These are phyloP conservation scores for Bimastos eiseni DNA, from an alignment of 2,888 invertebrate genomes.

Conservation along the genomic window DNA sequence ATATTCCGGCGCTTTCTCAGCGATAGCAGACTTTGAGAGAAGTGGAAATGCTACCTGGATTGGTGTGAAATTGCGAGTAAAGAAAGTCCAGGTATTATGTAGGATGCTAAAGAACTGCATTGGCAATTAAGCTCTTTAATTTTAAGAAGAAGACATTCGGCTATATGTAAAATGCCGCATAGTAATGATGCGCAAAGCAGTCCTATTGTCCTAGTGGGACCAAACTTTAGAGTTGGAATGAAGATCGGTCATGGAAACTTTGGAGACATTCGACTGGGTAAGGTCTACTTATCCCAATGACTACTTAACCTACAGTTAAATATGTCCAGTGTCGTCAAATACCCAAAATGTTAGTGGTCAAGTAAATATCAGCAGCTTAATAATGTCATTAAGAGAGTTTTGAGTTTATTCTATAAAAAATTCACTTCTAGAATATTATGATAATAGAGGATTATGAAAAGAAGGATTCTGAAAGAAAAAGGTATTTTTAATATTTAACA, in stretches of 20 bases:
- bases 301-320: not conserved
- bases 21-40: not conserved
- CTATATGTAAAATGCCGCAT: not conserved
- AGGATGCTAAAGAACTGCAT: not conserved
- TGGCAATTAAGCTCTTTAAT: not conserved
- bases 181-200: not conserved
- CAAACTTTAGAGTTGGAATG: conserved; percentile 23
- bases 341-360: too few relatives aligned
- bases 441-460: too few relatives aligned
- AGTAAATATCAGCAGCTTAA: too few relatives aligned
- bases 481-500: too few relatives aligned
- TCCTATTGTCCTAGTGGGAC: not conserved
- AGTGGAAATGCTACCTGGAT: not conserved
- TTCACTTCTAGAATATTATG: too few relatives aligned
- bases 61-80: conserved; percentile 1
- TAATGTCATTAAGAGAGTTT: too few relatives aligned
- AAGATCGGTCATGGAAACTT: not conserved
- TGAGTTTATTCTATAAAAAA: too few relatives aligned
- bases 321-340: too few relatives aligned
- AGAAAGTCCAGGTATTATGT: not conserved
- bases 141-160: not conserved
- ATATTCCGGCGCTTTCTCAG: not conserved
- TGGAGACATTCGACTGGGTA: conserved; percentile 21
- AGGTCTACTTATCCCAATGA: not conserved
- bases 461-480: too few relatives aligned